Evolutionary conservation across 1,140 invertebrate species (phyloP).

Genomic region (Drosophila punjabiensis): DNA sequence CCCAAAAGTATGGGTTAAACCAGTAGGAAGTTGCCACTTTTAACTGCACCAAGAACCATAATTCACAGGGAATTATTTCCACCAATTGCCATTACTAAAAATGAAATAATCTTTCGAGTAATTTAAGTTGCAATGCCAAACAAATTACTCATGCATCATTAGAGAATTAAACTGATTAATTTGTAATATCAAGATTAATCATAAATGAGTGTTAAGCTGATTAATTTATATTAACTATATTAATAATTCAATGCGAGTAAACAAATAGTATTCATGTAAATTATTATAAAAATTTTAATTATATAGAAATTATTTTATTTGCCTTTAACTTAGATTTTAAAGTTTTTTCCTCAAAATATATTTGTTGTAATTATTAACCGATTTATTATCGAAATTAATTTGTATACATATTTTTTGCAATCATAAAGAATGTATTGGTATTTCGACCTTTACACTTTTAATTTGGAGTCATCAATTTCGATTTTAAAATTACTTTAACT

Average conservation of each 20-base stretch:
- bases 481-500: background rate
- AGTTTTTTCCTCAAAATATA: too few relatives aligned
- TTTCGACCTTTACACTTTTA: background rate
- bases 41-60: conserved; percentile 15
- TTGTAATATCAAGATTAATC: background rate
- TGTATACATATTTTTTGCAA: background rate
- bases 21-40: background rate
- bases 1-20: background rate
- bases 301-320: background rate
- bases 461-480: background rate
- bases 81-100: background rate
- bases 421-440: background rate
- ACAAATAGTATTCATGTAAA: background rate
- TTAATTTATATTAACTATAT: too few relatives aligned
- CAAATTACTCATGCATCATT: background rate
- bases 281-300: background rate
- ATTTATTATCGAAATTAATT: background rate
- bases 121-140: background rate
- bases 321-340: too few relatives aligned
- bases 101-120: background rate
- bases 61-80: background rate
- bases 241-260: too few relatives aligned
- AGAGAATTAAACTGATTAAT: background rate
- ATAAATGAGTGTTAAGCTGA: background rate
- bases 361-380: too few relatives aligned